Evolutionary conservation across 2,888 invertebrate genomes (phyloP), one percentile per base, ranked within the genome.

Genomic region (Lasius fuliginosus): DNA sequence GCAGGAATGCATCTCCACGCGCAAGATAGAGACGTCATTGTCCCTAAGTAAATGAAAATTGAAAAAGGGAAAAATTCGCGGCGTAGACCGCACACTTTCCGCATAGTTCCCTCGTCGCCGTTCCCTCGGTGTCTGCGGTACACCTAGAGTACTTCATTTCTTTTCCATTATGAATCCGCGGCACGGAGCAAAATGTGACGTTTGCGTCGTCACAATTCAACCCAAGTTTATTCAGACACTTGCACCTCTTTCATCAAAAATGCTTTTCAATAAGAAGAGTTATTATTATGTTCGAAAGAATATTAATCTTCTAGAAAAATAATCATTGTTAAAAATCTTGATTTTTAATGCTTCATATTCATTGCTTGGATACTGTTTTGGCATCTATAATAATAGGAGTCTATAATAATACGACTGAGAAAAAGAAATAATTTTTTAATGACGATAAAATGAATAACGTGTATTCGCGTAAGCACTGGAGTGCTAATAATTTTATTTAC

Each of bases 41-140:
- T 60, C 18, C 46, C 46, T 81, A 62, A 81, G 79, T 60, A 81
- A 81, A 81, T 81, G 79, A 81, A 81, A 81, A 81, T 81, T 73
- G 73, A 81, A 36, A 36, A 36, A 36, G 36, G 36, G 36, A 36
- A 5, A 36, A 4, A 81, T 81, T 73, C 49, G 46, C 79, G 60
- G 46, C 46, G 18, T 60, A 71, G 46, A 60, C 49, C 30, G 60
- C 71, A 15, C 71, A 58, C 27, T 33, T 30, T 36, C 23, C 71
- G 42, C 42, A n/a, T 42, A 46, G 33, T 69, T 30, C 23, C 5
- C 36, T 36, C 23, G 42, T 33, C 3, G n/a, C 18, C 56, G 49
- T 36, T 58, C n/a, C 30, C 42, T 49, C 49, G 33, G n/a, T 15
- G 23, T n/a, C 15, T 30, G 40, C 30, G 40, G 40, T 58, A 67